Evolutionary conservation across 2,797 vertebrate genomes (phyloP), one percentile per base, ranked within the genome.

Genomic region (Percopsis omiscomaycus): DNA sequence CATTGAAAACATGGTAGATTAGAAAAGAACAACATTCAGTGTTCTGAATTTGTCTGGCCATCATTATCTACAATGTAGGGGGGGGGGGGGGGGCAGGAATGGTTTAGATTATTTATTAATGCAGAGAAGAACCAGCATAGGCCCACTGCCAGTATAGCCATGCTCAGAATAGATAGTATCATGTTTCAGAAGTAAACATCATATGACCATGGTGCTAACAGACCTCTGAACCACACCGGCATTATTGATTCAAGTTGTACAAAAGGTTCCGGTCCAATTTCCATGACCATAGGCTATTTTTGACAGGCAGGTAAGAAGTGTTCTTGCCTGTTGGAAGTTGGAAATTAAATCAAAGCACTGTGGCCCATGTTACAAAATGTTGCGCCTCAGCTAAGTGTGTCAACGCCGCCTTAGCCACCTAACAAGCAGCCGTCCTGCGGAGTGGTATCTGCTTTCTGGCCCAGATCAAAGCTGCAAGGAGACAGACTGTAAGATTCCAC

Each of bases 161-260:
- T 47, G 74, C 85, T 88, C 66, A 83, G 76, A 92, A 91, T 92
- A 92, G 88, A 89, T 69, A 60, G 86, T 63, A 32, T 91, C 81
- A 60, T 73, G 75, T 91, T 92, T 64, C 84, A 78, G 71, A 66
- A 68, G 57, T 72, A 86, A 86, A 79, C 78, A 87, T 71, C 77
- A 74, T 74, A 74, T 82, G 82, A 85, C 66, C 50, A 56, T 55
- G 63, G 77, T 69, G 68, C 60, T 71, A 32, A 59, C 65, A 61
- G 14, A 10, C 1, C 51, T 13, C 49, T 52, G 55, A 14, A 42
- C 37, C 37, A 37, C 37, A 37, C 37, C 6, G 9, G 37, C 37
- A 42, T 42, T 9, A 42, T 42, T 37, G 2, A 42, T 42, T 42
- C 37, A 63, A 12, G 37, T 5, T 42, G 44, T 12, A 57, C 32